Conservation (phyloP, 2,797 vertebrate genomes). For the Megalops cyprinoides region DNA sequence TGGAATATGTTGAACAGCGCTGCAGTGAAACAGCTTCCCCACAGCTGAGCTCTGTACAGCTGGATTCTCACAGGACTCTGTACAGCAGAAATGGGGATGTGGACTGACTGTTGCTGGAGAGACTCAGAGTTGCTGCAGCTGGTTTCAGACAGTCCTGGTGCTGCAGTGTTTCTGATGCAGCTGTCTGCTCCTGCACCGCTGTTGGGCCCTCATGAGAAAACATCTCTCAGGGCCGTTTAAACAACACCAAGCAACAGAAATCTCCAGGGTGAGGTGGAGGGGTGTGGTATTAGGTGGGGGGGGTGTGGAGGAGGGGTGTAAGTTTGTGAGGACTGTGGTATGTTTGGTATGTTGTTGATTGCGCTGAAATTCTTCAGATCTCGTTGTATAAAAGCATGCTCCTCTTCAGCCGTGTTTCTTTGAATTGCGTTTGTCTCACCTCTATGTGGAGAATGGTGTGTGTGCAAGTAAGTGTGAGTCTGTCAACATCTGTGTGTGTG, state of each 20-base stretch:
- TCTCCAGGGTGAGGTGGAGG: too few relatives aligned
- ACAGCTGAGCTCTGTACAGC: too few relatives aligned
- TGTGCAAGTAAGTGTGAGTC: not conserved
- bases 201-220: not conserved
- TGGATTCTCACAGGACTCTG: too few relatives aligned
- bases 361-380: not conserved
- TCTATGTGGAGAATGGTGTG: not conserved
- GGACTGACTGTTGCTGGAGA: too few relatives aligned
- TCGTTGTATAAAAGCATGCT: conserved; percentile 16
- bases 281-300: not conserved
- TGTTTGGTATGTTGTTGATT: not conserved
- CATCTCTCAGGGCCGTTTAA: not conserved
- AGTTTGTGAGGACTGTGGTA: not conserved
- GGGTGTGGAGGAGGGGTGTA: not conserved
- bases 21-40: too few relatives aligned
- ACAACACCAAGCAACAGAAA: not conserved
- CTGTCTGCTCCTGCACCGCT: not conserved
- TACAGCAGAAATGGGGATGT: too few relatives aligned
- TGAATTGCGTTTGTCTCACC: not conserved
- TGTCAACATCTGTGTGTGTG: not conserved
- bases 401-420: not conserved
- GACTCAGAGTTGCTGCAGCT: not conserved
- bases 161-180: too few relatives aligned
- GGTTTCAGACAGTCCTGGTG: too few relatives aligned
- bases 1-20: not conserved